Evolutionary conservation across 2,113 vertebrate genomes (phyloP).

Genomic region (Canis aureus): DNA sequence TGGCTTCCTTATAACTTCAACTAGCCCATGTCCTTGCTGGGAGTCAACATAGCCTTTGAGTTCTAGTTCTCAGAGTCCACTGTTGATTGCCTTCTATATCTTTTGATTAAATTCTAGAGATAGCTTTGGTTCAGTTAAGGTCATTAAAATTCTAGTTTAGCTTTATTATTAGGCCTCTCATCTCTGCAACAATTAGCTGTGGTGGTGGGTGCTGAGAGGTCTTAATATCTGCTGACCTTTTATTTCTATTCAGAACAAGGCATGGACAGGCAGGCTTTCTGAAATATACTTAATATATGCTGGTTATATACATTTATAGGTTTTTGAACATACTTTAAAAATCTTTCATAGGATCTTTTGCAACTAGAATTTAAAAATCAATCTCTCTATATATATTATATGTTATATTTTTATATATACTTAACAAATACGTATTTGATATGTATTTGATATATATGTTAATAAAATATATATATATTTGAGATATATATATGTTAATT

Average conservation of each 20-base stretch:
- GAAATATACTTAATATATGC: slow-evolving; percentile 31
- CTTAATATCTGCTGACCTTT: slow-evolving; percentile 52
- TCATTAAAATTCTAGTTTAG: not conserved
- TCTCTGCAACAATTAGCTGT: slow-evolving; percentile 12
- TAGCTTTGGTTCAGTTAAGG: not conserved
- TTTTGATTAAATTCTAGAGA: slow-evolving; percentile 45
- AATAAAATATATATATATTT: too few species aligned
- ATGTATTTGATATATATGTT: too few species aligned
- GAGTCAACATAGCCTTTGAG: slow-evolving; percentile 31
- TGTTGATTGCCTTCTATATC: not conserved
- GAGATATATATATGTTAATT: not conserved
- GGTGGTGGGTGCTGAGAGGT: not conserved
- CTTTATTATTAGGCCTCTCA: not conserved
- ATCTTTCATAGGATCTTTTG: slow-evolving; percentile 25
- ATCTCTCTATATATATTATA: not conserved
- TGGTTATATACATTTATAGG: slow-evolving; percentile 37
- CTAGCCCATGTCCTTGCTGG: not conserved
- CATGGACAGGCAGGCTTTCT: not conserved
- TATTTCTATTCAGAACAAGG: not conserved
- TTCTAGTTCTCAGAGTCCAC: slow-evolving; percentile 36
- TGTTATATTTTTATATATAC: too few species aligned
- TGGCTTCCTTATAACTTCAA: not conserved
- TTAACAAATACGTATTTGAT: too few species aligned
- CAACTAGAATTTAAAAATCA: slow-evolving; percentile 16
- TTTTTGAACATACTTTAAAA: slow-evolving; percentile 3